Evolutionary conservation across 2,888 invertebrate genomes (phyloP).

Genomic region (Coenonympha arcania): DNA sequence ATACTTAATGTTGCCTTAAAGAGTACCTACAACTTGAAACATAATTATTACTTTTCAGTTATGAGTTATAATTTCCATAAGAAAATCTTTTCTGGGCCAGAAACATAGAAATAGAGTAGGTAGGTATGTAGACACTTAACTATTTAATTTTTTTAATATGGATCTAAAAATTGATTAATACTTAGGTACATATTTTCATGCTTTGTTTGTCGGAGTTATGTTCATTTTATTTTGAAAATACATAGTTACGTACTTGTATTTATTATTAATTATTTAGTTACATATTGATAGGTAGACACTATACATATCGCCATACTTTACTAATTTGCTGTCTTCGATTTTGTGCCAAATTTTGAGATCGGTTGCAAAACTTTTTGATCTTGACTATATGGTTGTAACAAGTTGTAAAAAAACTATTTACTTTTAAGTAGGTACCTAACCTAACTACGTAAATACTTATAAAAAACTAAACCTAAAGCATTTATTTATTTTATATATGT

Average conservation of each 20-base stretch:
- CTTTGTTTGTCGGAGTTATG: conserved; percentile 7
- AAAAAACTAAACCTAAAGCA: neutral
- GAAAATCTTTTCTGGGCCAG: too few species aligned
- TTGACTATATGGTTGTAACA: neutral
- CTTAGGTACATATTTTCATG: too few species aligned
- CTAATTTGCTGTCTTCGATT: neutral
- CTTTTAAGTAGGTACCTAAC: too few species aligned
- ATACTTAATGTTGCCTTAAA: neutral
- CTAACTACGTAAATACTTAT: neutral
- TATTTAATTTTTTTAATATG: too few species aligned
- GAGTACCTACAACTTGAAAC: too few species aligned
- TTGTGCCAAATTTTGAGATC: conserved; percentile 11
- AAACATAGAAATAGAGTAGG: neutral
- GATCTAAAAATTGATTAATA: too few species aligned
- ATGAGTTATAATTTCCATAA: too few species aligned
- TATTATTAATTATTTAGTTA: too few species aligned
- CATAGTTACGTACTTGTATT: too few species aligned
- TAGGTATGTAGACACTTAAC: neutral
- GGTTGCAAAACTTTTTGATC: neutral
- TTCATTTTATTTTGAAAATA: too few species aligned
- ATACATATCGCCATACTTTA: neutral
- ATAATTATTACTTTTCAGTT: too few species aligned
- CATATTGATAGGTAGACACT: neutral
- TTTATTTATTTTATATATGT: neutral
- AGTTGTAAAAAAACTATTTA: neutral